Conservation (phyloP, 2,888 invertebrate species). For the Drosophila algonquin region DNA sequence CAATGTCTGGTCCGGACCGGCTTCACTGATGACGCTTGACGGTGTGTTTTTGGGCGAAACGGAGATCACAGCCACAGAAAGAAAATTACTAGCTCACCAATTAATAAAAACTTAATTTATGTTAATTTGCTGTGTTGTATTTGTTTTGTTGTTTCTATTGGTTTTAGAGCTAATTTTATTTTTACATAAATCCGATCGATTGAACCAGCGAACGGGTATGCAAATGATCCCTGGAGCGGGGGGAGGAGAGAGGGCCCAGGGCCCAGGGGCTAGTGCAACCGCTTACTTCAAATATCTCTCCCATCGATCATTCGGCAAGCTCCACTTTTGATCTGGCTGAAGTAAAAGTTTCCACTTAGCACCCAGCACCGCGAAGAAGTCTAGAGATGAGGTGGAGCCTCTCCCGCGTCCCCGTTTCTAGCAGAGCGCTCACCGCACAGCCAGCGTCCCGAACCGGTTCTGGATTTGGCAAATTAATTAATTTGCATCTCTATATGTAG, state of each 20-base stretch:
- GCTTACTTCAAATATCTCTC: constrained; percentile 30
- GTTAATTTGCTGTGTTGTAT: constrained; percentile 61
- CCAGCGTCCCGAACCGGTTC: constrained; percentile 39
- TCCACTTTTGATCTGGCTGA: constrained; percentile 30
- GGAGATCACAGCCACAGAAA: constrained; percentile 41
- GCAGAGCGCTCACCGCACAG: background rate
- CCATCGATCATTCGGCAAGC: constrained; percentile 41
- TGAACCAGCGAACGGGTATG: constrained; percentile 54
- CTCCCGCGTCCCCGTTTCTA: background rate
- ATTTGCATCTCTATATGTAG: constrained; percentile 73
- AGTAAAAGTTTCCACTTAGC: constrained; percentile 49
- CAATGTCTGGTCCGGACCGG: constrained; percentile 60
- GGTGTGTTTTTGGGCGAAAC: constrained; percentile 7
- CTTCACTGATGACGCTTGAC: constrained; percentile 6
- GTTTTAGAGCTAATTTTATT: constrained; percentile 46
- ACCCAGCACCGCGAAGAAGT: constrained; percentile 31
- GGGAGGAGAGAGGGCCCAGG: constrained; percentile 1
- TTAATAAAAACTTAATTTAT: constrained; percentile 77
- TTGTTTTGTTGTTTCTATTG: constrained; percentile 6
- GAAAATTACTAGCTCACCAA: constrained; percentile 74
- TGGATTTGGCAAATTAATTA: constrained; percentile 50
- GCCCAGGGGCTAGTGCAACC: constrained; percentile 10
- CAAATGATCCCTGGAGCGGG: constrained; percentile 47
- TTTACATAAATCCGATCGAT: constrained; percentile 58
- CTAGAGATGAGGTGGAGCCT: no score